These are phyloP conservation scores for Macrochelys suwanniensis DNA, from an alignment of 2,797 vertebrate genomes.

Conservation along the genomic window DNA sequence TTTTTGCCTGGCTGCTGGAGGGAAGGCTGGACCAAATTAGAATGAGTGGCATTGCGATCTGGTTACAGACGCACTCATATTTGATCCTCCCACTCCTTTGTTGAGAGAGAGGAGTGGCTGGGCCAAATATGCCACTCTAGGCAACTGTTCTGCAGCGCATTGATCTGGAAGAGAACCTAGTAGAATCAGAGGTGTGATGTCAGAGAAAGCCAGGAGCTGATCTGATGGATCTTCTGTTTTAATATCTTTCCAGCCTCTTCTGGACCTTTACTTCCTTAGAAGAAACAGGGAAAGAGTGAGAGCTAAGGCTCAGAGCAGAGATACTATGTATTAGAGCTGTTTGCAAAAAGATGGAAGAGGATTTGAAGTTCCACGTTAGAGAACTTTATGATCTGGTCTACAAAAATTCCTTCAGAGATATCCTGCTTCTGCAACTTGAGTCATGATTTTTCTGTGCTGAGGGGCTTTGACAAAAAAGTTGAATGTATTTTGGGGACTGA, in stretches of 20 bases:
- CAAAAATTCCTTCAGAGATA: not conserved
- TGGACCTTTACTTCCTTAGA: not conserved
- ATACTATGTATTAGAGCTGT: not conserved
- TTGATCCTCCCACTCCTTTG: too few relatives aligned
- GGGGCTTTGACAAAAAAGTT: conserved; percentile 17
- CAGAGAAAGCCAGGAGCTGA: not conserved
- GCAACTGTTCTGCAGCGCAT: not conserved
- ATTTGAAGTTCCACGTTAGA: not conserved
- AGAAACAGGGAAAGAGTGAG: not conserved
- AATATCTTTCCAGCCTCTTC: not conserved
- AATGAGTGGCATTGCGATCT: too few relatives aligned
- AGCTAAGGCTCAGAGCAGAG: too few relatives aligned
- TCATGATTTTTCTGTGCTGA: not conserved
- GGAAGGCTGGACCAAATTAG: too few relatives aligned
- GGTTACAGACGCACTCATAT: too few relatives aligned
- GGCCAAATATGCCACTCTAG: too few relatives aligned
- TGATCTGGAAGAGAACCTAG: not conserved
- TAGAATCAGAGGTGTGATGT: not conserved
- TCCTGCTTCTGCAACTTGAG: accelerated
- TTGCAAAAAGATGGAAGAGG: not conserved
- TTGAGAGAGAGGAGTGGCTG: too few relatives aligned
- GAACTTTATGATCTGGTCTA: not conserved
- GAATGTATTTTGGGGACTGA: not conserved
- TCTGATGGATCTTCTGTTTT: not conserved
- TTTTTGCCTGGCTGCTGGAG: too few relatives aligned